Evolutionary conservation across 2,797 vertebrate genomes (phyloP), one percentile per base, ranked within the genome.

Genomic region (Spondyliosoma cantharus): DNA sequence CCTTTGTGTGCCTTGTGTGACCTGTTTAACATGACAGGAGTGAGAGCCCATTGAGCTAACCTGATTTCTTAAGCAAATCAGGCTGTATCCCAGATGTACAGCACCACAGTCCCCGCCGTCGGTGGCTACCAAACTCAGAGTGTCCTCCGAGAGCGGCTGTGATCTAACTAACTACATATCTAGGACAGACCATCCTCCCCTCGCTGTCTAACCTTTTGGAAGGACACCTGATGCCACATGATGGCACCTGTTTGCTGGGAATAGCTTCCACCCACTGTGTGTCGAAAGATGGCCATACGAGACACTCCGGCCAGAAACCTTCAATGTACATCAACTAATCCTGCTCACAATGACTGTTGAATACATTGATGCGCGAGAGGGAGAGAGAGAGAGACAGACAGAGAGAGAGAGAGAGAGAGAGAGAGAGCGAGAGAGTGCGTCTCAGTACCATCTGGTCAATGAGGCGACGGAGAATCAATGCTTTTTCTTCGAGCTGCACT

Each of bases 51-150:
- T 58, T 68, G 74, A 71, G 71, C 81, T 91, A 91, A 90, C 91
- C 91, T 93, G 86, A 91, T 92, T 92, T 90, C 71, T 86, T 71
- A 49, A 80, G 82, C 78, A 86, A 91, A 91, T 86, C 84, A 85
- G 90, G 87, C 78, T 88, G 79, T 64, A 87, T 87, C 89, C 89
- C 83, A 89, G 78, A 91, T 89, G 86, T 50, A 75, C 66, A 74
- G 48, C 70, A 7, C 72, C 32, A 17, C 76, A 25, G 76, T 79
- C 78, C 79, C 81, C 13, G 65, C 76, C 74, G 87, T 81, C 74
- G 17, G 65, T 63, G 81, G 87, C 85, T 43, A 88, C 81, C 72
- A 74, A 81, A 82, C 80, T 76, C 83, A 83, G 78, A 68, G 45
- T 11, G 80, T 83, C 90, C 90, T 86, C 25, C 0, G 90, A 90